Percentiles rank a stretch among this genome's conserved stretches.
Conservation (phyloP, 1,140 invertebrate species). For the Drosophila ogumai region DNA sequence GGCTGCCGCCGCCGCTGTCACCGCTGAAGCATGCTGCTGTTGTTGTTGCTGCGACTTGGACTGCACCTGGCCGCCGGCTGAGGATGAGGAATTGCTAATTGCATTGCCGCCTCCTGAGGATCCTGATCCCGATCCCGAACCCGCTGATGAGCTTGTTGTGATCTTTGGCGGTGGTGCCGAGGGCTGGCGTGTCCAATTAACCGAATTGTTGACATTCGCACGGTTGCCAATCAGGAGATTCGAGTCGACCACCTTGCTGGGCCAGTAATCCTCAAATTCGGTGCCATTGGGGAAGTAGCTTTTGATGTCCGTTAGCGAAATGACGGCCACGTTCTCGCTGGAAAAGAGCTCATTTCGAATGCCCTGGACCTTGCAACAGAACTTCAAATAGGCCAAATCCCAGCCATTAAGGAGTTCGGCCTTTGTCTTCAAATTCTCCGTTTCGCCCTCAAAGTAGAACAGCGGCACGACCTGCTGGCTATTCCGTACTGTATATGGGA, state of each 20-base stretch:
- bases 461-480: slow-evolving; percentile 94
- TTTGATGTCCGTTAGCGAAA: slow-evolving; percentile 95
- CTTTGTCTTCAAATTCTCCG: slow-evolving; percentile 94
- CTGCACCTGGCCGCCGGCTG: slow-evolving; percentile 38
- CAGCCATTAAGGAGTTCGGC: slow-evolving; percentile 94
- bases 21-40: slow-evolving; percentile 41
- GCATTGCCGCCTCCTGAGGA: slow-evolving; percentile 23
- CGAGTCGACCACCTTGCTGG: slow-evolving; percentile 92
- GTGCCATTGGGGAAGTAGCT: slow-evolving; percentile 95
- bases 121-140: background rate
- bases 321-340: slow-evolving; percentile 94
- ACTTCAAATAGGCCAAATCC: slow-evolving; percentile 96
- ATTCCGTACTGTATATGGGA: slow-evolving; percentile 95
- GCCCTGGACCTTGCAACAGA: slow-evolving; percentile 97
- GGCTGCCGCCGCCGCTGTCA: slow-evolving; percentile 81
- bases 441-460: slow-evolving; percentile 97
- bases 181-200: slow-evolving; percentile 88
- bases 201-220: slow-evolving; percentile 86
- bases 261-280: slow-evolving; percentile 96
- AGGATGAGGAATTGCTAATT: slow-evolving; percentile 1
- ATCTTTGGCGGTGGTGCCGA: slow-evolving; percentile 84
- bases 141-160: slow-evolving; percentile 3
- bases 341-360: slow-evolving; percentile 96
- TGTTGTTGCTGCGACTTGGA: slow-evolving; percentile 64
- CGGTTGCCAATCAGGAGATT: slow-evolving; percentile 89